These are phyloP conservation scores for Setophaga coronata DNA, from an alignment of 2,113 vertebrate species.

Conservation along the genomic window DNA sequence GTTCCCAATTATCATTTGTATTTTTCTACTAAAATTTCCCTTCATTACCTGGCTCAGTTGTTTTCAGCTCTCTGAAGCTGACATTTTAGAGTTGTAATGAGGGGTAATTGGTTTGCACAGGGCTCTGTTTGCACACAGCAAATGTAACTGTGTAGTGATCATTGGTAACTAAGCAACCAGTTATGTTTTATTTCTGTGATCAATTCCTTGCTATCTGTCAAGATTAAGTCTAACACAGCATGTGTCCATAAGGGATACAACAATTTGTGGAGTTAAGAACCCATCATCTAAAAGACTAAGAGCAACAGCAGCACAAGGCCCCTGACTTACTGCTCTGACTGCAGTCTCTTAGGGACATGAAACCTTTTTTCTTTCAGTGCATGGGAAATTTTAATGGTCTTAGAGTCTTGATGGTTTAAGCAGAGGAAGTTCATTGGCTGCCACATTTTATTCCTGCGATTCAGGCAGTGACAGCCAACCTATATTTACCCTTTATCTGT, in stretches of 20 bases:
- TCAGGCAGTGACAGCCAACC: neutral
- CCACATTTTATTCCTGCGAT: neutral
- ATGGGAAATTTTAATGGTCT: neutral
- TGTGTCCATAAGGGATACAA: neutral
- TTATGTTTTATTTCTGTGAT: conserved; percentile 48
- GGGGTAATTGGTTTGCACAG: conserved; percentile 39
- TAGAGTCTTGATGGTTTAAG: neutral
- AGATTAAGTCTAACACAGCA: conserved; percentile 7
- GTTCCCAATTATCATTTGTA: neutral
- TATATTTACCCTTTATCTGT: neutral
- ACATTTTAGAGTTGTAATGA: neutral
- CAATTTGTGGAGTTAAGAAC: neutral
- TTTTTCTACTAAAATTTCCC: neutral
- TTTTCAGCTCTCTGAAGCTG: conserved; percentile 1
- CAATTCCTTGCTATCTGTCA: conserved; percentile 45
- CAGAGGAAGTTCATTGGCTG: neutral
- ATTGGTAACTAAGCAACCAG: conserved; percentile 60
- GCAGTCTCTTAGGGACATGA: neutral
- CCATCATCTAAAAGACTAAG: neutral
- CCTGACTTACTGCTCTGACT: neutral
- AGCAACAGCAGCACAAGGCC: neutral
- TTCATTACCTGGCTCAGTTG: neutral
- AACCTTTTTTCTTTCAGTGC: neutral
- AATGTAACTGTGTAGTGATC: neutral
- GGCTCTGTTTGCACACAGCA: conserved; percentile 45